A percentile compares a stretch with the other conserved stretches of the same genome.
Evolutionary conservation across 1,140 invertebrate species (phyloP).

Genomic region (Brachionus sp.): DNA sequence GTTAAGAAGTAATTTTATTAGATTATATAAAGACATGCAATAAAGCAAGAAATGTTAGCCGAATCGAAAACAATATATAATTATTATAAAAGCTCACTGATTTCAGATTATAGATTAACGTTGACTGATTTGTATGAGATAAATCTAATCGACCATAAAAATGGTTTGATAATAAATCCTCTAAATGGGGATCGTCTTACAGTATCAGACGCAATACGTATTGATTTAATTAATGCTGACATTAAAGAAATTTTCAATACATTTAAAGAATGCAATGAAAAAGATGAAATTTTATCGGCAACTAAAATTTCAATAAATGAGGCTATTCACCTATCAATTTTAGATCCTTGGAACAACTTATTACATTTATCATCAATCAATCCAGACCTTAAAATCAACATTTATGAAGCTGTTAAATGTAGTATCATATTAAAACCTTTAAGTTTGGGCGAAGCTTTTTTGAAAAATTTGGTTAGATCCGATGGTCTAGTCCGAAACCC

Average conservation of each 20-base stretch:
- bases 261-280: neutral
- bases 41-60: neutral
- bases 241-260: conserved; percentile 22
- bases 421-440: conserved; percentile 8
- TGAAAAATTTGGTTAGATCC: neutral
- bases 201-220: conserved; percentile 10
- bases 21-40: neutral
- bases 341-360: neutral
- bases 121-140: conserved; percentile 39
- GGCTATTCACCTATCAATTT: neutral
- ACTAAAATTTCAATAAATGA: conserved; percentile 27
- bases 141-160: conserved; percentile 19
- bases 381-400: neutral
- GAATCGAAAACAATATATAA: neutral
- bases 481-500: conserved; percentile 21
- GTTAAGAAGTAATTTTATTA: neutral
- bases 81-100: neutral
- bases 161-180: conserved; percentile 36
- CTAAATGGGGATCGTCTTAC: conserved; percentile 14
- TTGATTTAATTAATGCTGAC: conserved; percentile 11
- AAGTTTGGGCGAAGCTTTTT: conserved; percentile 9
- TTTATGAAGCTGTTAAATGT: neutral
- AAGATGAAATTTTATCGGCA: neutral
- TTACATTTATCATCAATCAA: neutral
- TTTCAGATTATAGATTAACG: conserved; percentile 26